Conservation (phyloP, 2,113 vertebrate species). For the Panthera uncia region DNA sequence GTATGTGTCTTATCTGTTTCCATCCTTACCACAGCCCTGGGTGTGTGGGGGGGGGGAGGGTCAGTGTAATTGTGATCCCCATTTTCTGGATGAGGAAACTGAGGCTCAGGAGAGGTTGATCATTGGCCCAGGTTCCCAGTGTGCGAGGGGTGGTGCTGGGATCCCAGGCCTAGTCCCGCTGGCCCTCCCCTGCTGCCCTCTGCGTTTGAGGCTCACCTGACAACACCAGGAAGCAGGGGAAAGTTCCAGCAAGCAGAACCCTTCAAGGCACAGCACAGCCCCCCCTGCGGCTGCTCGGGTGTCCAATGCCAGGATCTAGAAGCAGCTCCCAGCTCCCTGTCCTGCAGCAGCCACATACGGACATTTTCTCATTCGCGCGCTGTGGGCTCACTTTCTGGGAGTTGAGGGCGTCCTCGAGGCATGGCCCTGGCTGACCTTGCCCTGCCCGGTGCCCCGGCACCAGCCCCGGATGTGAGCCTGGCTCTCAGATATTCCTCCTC, state of each 20-base stretch:
- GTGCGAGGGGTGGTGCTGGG: neutral
- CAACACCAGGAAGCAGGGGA: neutral
- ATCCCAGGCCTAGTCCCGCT: rapidly evolving
- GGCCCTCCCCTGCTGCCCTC: neutral
- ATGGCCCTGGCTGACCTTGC: neutral
- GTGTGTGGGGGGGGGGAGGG: too few species aligned
- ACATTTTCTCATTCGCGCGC: neutral
- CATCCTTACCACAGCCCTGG: neutral
- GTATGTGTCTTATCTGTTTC: slow-evolving; percentile 39
- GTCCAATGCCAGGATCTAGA: neutral
- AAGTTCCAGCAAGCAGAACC: neutral
- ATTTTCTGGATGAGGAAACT: neutral
- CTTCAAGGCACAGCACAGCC: neutral
- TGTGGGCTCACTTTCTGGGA: neutral
- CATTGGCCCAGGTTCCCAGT: neutral
- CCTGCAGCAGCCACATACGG: rapidly evolving
- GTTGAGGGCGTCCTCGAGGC: neutral
- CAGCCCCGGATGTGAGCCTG: neutral
- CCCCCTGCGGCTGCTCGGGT: neutral
- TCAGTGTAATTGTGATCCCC: neutral
- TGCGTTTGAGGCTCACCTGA: neutral
- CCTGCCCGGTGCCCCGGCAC: neutral
- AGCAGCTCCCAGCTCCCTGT: neutral
- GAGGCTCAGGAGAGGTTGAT: neutral
- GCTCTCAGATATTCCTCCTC: neutral